These are phyloP conservation scores for Polyploca ridens DNA, from an alignment of 2,888 invertebrate genomes.

Conservation along the genomic window DNA sequence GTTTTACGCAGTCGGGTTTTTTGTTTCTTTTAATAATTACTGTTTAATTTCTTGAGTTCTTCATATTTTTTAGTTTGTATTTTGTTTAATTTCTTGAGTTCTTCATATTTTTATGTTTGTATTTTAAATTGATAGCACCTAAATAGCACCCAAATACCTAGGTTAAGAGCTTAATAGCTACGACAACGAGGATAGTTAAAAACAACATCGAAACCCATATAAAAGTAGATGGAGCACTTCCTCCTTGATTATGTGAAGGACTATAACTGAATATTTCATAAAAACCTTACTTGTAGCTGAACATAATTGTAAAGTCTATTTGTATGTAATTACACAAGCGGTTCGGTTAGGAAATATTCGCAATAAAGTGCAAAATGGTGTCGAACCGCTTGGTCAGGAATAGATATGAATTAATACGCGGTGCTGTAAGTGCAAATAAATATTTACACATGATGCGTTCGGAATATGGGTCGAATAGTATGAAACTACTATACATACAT, in stretches of 20 bases:
- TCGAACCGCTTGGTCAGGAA: conserved; percentile 37
- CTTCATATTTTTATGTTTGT: too few relatives aligned
- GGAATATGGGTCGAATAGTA: not conserved
- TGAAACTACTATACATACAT: not conserved
- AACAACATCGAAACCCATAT: not conserved
- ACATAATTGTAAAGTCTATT: conserved; percentile 19
- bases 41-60: too few relatives aligned
- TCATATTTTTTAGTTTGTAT: too few relatives aligned
- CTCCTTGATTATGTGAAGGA: too few relatives aligned
- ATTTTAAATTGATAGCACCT: not conserved
- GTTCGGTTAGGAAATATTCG: conserved; percentile 38
- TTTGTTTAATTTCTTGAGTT: too few relatives aligned
- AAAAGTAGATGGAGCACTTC: too few relatives aligned
- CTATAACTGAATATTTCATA: too few relatives aligned
- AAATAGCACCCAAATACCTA: too few relatives aligned
- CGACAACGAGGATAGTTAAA: not conserved
- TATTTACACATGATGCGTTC: conserved; percentile 3
- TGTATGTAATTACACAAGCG: conserved; percentile 32
- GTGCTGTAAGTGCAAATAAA: conserved; percentile 7
- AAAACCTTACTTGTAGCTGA: conserved; percentile 1
- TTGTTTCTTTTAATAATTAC: too few relatives aligned
- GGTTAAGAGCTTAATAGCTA: not conserved
- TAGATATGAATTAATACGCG: conserved; percentile 23
- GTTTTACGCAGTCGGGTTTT: too few relatives aligned
- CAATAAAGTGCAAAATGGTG: conserved; percentile 46